Evolutionary conservation across 2,113 vertebrate genomes (phyloP), one percentile per base, ranked within the genome.

Genomic region (Misgurnus mizolepis): DNA sequence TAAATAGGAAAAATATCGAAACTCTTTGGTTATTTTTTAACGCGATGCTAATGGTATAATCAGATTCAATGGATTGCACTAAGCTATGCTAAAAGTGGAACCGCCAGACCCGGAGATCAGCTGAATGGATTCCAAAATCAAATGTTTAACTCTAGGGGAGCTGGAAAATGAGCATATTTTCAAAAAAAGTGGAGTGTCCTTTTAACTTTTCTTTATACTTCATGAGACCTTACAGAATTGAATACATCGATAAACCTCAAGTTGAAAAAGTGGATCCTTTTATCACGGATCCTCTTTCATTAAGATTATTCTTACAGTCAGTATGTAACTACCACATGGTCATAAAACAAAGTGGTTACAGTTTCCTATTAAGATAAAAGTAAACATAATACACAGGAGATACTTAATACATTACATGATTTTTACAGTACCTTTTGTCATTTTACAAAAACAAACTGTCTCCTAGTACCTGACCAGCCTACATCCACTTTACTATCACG

Each of bases 261-360:
- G 14, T 55, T 55, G 40, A 22, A 60, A 27, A 43, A 12, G 49
- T 6, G 3, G 50, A 43, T 27, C 9, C 47, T 10, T 47, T 47
- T 47, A 47, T 7, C 4, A 47, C 6, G 45, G 6, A 47, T 47
- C 45, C 10, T 10, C 45, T 47, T 58, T 58, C 17, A n/a, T 1
- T n/a, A 10, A 10, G 47, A 47, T 49, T 22, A 61, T 74, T 62
- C 10, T 43, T 53, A 5, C n/a, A 68, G 12, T 53, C 17, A 45
- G 56, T 9, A 66, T 27, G 39, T 10, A 58, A 58, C n/a, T 58
- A 58, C 17, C 18, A 18, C 17, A 58, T 7, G 8, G 11, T 12
- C 11, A 9, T 67, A 65, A 62, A 80, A 83, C 81, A 86, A 80
- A 91, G 89, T 89, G 88, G 87, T 91, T 83, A 82, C 83, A 80